phyloP scores from a whole-genome alignment of 2,797 vertebrate genomes.

The Xyrichtys novacula region DNA sequence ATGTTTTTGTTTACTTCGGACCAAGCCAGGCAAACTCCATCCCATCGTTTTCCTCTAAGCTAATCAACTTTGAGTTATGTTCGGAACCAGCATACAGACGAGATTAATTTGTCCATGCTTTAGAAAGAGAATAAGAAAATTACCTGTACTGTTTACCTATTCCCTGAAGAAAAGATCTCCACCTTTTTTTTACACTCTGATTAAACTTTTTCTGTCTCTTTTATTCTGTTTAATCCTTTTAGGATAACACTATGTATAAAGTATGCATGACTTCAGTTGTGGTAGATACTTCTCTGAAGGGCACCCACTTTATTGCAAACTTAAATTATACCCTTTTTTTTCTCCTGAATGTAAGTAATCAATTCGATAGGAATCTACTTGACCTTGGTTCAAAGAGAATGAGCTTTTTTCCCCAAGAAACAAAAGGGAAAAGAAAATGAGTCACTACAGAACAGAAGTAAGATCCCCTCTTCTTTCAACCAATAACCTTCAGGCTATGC shows the following conservation, averaged over 20 bases:
- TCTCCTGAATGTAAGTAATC: conserved; percentile 24
- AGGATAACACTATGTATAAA: neutral
- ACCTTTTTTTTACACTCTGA: no score
- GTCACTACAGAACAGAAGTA: conserved; percentile 3
- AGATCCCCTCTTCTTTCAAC: conserved; percentile 23
- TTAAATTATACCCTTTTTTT: conserved; percentile 1
- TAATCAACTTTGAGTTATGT: no score
- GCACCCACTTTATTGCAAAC: conserved; percentile 9
- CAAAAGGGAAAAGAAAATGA: conserved; percentile 38
- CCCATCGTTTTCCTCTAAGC: no score
- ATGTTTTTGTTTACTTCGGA: no score
- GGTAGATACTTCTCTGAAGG: conserved; percentile 5
- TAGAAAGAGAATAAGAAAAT: neutral
- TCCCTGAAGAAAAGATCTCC: neutral
- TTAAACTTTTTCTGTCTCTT: no score
- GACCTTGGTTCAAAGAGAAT: conserved; percentile 51
- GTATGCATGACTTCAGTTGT: neutral
- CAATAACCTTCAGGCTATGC: conserved; percentile 45
- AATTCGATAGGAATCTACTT: conserved; percentile 38
- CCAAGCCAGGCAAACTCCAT: no score
- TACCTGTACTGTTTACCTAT: neutral
- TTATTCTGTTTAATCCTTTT: neutral
- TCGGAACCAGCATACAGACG: no score
- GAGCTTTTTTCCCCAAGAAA: neutral
- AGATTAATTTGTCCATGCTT: no score